Evolutionary conservation across 2,113 vertebrate species (phyloP).

Genomic region (Porphyrio hochstetteri): DNA sequence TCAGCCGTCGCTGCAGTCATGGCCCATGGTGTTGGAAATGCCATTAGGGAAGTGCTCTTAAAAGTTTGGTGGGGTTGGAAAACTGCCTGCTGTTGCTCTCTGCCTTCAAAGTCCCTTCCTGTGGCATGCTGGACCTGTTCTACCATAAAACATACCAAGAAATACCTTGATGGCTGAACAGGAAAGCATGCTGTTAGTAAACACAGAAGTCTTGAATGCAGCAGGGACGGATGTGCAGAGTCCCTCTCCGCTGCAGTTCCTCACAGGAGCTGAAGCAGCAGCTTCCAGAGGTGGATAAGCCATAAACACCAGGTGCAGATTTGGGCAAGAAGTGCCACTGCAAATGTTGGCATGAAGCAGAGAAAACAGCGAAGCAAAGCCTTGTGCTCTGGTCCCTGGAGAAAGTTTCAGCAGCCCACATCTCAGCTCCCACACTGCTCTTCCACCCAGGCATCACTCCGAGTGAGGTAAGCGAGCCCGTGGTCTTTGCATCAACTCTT

Average conservation of each 20-base stretch:
- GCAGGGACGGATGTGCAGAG: background rate
- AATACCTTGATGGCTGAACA: background rate
- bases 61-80: background rate
- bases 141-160: background rate
- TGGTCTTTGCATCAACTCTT: background rate
- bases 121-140: background rate
- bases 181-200: background rate
- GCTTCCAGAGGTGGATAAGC: background rate
- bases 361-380: background rate
- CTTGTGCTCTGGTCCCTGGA: background rate
- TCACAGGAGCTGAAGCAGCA: background rate
- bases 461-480: rapidly evolving
- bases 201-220: background rate
- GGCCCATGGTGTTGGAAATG: background rate
- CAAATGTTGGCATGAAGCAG: background rate
- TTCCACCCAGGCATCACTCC: rapidly evolving
- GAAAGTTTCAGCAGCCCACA: background rate
- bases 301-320: background rate
- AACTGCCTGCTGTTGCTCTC: background rate
- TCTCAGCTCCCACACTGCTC: background rate
- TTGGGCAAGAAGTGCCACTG: background rate
- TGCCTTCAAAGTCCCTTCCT: background rate
- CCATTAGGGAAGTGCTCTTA: background rate
- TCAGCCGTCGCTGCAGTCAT: background rate
- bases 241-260: background rate